Base-by-base conservation (phyloP, 2,797 vertebrate genomes). In the Phataginus tetradactyla region DNA sequence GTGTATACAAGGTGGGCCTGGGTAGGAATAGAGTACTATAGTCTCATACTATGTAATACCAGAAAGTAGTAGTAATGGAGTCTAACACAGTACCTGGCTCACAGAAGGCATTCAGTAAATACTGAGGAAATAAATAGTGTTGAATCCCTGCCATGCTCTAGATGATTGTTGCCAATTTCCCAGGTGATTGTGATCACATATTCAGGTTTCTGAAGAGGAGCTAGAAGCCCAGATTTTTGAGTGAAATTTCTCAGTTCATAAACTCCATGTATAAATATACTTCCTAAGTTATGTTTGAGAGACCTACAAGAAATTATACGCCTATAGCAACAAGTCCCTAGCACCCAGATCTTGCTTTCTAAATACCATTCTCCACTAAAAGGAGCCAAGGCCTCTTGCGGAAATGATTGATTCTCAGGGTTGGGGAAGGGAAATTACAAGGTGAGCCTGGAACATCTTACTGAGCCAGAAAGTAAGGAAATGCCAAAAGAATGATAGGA, bases 151-250 rank as follows among this genome's bases (percentile, higher is more conserved):
- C 37, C 15, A 17, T 71, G 66, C 29, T 68, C 61, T 42, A 55
- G 27, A 53, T 57, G 63, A 63, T 77, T 55, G n/a, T 64, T 37
- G 39, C 53, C 61, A 71, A 39, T 53, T 71, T 94, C 63, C 37
- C 34, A 5, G n/a, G 83, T 87, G 37, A 86, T 68, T 3, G 2
- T 86, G 45, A 64, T 61, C 45, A 69, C 29, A 37, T 55, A 59
- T 53, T 86, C 69, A 69, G 75, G 45, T 61, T 94, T 81, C 84
- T 74, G 32, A 59, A 86, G 68, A 75, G 61, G 18, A 86, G 23
- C 29, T 39, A 49, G 25, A 86, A 89, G n/a, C 81, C 86, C 34
- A 81, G 34, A 86, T 77, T 91, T 96, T 80, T 68, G 59, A 45
- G 61, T 74, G 29, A 90, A 53, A 45, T 85, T 81, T 74, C 59